A percentile compares a stretch with the other conserved stretches of the same genome.
phyloP scores from a whole-genome alignment of 2,797 vertebrate species.

The Gambelia wislizenii region DNA sequence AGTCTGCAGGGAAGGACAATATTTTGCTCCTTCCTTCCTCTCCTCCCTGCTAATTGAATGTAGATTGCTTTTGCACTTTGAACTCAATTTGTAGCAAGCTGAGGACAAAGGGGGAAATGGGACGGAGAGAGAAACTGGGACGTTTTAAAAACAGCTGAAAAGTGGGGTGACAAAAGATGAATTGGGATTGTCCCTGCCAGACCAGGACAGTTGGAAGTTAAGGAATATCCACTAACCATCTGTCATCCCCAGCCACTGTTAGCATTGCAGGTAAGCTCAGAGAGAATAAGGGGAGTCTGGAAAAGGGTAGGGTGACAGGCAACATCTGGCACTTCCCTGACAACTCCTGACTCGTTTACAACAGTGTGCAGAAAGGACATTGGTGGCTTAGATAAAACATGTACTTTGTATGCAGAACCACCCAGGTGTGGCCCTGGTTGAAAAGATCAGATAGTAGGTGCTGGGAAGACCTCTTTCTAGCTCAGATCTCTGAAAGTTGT shows the following conservation, averaged over 20 bases:
- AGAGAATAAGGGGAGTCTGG: not conserved
- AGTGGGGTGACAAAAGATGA: too few species aligned
- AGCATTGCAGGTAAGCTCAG: not conserved
- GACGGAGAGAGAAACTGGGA: too few species aligned
- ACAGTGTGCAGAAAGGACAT: not conserved
- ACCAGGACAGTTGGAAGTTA: too few species aligned
- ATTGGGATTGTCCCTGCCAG: not conserved
- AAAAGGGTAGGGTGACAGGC: too few species aligned
- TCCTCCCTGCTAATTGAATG: too few species aligned
- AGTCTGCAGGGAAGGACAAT: not conserved
- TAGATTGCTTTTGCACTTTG: too few species aligned
- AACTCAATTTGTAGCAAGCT: too few species aligned
- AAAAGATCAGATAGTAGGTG: too few species aligned
- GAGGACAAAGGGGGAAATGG: too few species aligned
- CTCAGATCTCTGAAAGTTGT: not conserved
- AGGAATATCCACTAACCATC: too few species aligned
- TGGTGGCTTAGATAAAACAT: not conserved
- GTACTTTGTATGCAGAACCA: not conserved
- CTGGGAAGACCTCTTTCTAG: too few species aligned
- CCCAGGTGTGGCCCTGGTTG: not conserved
- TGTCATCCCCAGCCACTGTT: not conserved
- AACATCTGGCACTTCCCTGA: not conserved
- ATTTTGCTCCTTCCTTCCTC: not conserved
- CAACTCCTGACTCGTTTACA: not conserved
- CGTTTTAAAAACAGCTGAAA: too few species aligned